Conservation (phyloP, 2,797 vertebrate genomes). For the Steatocranus sp. region DNA sequence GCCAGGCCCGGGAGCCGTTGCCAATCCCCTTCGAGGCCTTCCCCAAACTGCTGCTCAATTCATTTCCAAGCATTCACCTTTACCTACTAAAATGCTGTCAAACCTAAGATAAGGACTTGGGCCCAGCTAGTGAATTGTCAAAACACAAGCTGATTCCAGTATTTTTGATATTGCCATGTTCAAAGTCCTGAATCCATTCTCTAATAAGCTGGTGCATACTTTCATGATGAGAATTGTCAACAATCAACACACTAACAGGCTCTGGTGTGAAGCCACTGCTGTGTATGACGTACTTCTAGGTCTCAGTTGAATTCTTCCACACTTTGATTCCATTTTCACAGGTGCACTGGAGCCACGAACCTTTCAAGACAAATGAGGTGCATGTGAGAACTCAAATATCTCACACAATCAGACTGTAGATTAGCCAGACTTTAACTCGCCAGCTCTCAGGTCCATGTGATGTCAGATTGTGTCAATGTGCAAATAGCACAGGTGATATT, state of each 20-base stretch:
- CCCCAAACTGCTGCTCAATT: background rate
- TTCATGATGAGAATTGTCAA: background rate
- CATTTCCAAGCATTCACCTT: background rate
- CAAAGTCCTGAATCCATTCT: background rate
- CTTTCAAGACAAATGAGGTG: background rate
- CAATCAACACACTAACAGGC: background rate
- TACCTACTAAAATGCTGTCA: background rate
- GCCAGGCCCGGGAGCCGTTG: accelerated
- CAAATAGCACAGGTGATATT: background rate
- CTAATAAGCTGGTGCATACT: background rate
- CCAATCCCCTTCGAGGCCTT: background rate
- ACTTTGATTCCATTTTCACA: background rate
- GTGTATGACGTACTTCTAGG: background rate
- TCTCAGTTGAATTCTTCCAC: background rate
- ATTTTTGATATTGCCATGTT: background rate
- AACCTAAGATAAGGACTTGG: background rate
- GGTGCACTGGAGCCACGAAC: background rate
- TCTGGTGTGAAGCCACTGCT: background rate
- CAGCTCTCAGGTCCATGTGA: background rate
- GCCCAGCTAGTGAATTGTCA: background rate
- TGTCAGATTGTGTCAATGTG: background rate
- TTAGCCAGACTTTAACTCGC: background rate
- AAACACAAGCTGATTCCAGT: background rate
- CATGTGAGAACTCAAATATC: background rate
- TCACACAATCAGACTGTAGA: too few relatives aligned